phyloP scores from a whole-genome alignment of 2,113 vertebrate genomes.

The Casuarius casuarius region DNA sequence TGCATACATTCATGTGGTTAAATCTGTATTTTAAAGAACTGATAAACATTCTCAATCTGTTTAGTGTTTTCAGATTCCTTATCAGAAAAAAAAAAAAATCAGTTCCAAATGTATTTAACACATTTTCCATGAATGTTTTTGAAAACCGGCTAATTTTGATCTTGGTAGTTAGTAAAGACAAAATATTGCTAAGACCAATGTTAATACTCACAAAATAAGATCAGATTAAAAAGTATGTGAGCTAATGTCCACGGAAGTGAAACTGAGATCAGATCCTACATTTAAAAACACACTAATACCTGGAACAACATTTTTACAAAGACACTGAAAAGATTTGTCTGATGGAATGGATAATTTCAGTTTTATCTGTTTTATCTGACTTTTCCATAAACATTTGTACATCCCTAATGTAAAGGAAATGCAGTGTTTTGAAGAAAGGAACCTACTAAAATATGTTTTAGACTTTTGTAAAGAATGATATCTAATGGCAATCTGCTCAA shows the following conservation, averaged over 20 bases:
- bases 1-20: background rate
- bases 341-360: background rate
- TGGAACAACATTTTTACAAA: background rate
- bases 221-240: background rate
- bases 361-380: background rate
- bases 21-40: background rate
- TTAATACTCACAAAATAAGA: background rate
- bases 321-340: background rate
- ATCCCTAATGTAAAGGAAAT: background rate
- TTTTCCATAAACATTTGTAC: background rate
- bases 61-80: constrained; percentile 11
- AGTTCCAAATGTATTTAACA: background rate
- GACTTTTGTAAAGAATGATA: background rate
- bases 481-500: background rate
- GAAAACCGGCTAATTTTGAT: background rate
- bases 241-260: background rate
- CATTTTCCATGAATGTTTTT: background rate
- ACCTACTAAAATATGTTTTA: background rate
- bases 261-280: background rate
- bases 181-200: background rate
- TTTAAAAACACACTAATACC: background rate
- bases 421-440: background rate
- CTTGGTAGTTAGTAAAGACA: background rate
- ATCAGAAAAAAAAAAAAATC: background rate
- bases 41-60: background rate